Conservation (phyloP, 2,888 invertebrate genomes). For the Drosophila nr. medialis region DNA sequence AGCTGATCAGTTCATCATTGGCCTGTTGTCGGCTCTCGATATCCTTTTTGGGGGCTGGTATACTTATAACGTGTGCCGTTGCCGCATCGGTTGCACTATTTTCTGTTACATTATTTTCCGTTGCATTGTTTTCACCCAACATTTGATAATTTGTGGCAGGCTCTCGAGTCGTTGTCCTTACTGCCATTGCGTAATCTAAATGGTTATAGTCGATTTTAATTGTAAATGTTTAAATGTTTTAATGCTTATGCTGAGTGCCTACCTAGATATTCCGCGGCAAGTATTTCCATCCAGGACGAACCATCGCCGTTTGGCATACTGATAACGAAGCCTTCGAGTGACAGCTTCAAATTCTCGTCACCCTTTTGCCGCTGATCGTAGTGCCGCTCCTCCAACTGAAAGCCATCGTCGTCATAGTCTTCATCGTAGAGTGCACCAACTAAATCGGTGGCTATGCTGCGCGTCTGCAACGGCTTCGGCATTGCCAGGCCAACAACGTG, state of each 20-base stretch:
- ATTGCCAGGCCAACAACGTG: constrained; percentile 34
- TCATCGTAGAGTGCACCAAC: constrained; percentile 61
- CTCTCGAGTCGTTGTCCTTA: constrained; percentile 29
- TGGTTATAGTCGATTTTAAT: background rate
- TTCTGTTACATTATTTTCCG: constrained; percentile 13
- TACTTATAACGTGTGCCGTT: constrained; percentile 33
- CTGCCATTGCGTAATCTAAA: constrained; percentile 46
- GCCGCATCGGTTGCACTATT: constrained; percentile 25
- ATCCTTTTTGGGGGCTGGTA: constrained; percentile 59
- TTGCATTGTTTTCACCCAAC: constrained; percentile 20
- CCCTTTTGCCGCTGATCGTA: constrained; percentile 93
- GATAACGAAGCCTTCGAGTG: constrained; percentile 85
- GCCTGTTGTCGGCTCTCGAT: constrained; percentile 65
- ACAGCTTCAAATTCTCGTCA: constrained; percentile 89
- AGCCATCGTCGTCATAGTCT: constrained; percentile 65
- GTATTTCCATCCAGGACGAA: constrained; percentile 46
- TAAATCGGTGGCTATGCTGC: constrained; percentile 51
- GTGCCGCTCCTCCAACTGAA: constrained; percentile 83
- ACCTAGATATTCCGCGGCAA: constrained; percentile 62
- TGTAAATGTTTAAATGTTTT: background rate
- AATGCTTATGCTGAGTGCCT: background rate
- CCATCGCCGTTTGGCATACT: constrained; percentile 65
- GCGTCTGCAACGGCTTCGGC: constrained; percentile 41
- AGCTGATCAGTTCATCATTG: constrained; percentile 25
- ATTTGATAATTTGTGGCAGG: constrained; percentile 34